phyloP scores from a whole-genome alignment of 2,888 invertebrate genomes.

The Ephialtes manifestator region DNA sequence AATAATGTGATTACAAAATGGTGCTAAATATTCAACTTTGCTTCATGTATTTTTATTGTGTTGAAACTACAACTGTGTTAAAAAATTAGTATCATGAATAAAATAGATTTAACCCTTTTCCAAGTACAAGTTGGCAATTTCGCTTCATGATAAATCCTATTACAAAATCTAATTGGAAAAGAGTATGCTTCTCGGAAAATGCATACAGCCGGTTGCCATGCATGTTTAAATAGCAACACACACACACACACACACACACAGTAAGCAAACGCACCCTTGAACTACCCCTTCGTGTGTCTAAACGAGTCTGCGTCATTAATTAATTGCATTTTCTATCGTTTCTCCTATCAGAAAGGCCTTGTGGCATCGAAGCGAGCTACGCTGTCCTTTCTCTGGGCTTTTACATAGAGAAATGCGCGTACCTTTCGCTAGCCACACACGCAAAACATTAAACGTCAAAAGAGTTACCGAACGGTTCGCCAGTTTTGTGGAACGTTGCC shows the following conservation, averaged over 20 bases:
- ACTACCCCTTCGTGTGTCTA: slow-evolving; percentile 36
- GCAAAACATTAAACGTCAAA: slow-evolving; percentile 46
- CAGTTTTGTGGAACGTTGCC: slow-evolving; percentile 66
- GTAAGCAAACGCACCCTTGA: slow-evolving; percentile 16
- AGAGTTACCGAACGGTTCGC: slow-evolving; percentile 57
- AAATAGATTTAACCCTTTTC: no score
- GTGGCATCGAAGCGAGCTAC: neutral
- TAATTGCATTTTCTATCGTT: slow-evolving; percentile 30
- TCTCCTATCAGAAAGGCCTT: slow-evolving; percentile 20
- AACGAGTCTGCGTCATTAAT: slow-evolving; percentile 28
- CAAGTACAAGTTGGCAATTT: no score
- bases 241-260: no score
- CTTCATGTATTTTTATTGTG: no score
- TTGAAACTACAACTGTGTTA: no score
- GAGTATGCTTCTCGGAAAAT: neutral
- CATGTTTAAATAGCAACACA: neutral
- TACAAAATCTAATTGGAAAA: neutral
- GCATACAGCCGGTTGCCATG: neutral
- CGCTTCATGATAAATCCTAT: neutral
- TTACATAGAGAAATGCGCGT: neutral
- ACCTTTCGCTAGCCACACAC: slow-evolving; percentile 12
- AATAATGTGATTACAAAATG: no score
- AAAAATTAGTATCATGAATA: no score
- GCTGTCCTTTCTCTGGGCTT: neutral
- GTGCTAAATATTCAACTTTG: no score